Conservation (phyloP, 2,888 invertebrate genomes). For the Xiphydria camelus region DNA sequence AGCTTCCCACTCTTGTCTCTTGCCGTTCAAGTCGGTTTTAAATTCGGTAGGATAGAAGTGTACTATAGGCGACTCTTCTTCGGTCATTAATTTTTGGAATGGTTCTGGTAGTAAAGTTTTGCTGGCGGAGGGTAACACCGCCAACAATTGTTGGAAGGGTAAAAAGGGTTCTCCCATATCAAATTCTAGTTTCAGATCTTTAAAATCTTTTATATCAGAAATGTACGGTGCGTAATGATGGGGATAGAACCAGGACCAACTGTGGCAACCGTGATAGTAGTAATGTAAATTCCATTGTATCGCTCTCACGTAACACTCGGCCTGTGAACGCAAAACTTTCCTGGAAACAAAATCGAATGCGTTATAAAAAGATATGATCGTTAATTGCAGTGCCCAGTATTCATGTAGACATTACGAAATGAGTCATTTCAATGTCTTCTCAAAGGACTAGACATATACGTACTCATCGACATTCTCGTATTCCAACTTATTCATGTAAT, state of each 20-base stretch:
- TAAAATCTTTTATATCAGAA: slow-evolving; percentile 87
- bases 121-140: slow-evolving; percentile 87
- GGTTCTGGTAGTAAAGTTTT: slow-evolving; percentile 75
- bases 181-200: slow-evolving; percentile 76
- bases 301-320: slow-evolving; percentile 87
- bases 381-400: neutral
- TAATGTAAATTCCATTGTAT: slow-evolving; percentile 97
- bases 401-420: neutral
- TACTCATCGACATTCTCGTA: slow-evolving; percentile 79
- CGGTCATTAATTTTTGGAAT: slow-evolving; percentile 79
- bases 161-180: slow-evolving; percentile 85
- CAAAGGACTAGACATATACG: slow-evolving; percentile 49
- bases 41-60: slow-evolving; percentile 92
- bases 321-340: slow-evolving; percentile 78
- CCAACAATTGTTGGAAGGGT: slow-evolving; percentile 90
- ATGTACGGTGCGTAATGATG: slow-evolving; percentile 97
- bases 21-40: slow-evolving; percentile 93
- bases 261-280: slow-evolving; percentile 94
- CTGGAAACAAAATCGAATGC: slow-evolving; percentile 59
- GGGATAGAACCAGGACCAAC: slow-evolving; percentile 99
- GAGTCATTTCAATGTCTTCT: slow-evolving; percentile 1
- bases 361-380: neutral
- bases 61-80: slow-evolving; percentile 77
- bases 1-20: slow-evolving; percentile 95
- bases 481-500: slow-evolving; percentile 89